Evolutionary conservation across 2,888 invertebrate genomes (phyloP), one percentile per base, ranked within the genome.

Genomic region (Philonicus albiceps): DNA sequence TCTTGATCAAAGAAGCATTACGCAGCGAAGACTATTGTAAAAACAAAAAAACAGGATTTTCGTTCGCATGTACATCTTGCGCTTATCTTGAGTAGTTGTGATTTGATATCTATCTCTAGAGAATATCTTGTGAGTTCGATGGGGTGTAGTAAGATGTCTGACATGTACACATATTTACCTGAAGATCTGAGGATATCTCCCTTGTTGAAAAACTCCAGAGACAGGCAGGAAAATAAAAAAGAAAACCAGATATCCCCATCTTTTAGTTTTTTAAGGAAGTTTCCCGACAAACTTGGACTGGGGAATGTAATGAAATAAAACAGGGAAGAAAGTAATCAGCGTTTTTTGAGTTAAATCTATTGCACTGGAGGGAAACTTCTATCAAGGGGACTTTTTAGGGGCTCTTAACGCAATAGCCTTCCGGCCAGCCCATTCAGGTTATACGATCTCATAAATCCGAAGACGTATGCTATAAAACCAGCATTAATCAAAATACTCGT

Each of bases 401-500:
- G 27, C 55, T 81, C 34, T 31, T 80, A 80, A 80, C 55, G 34
- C 55, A 55, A 55, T 55, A 34, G 27, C 31, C 55, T n/a, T 11
- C 34, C 81, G 19, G 81, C 34, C 16, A 49, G 49, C 34, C 31
- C 81, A 81, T 81, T 81, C 34, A 81, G 55, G 34, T 55, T 85
- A 85, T 75, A 64, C 84, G 43, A 81, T 19, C 40, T 49, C 84
- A 86, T 87, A 87, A 87, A 87, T 87, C 80, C 49, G 72, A 76
- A 78, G 78, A 43, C 75, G 78, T 19, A 76, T 22, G 86, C 87
- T 86, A 87, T 87, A 87, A 87, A 87, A 86, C 78, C 86, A 75
- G 53, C 87, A 87, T 87, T 87, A 87, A 87, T 87, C 87, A 87
- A 87, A 87, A 87, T 85, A 87, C 81, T 86, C 87, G 86, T 87